Base-by-base conservation (phyloP, 2,797 vertebrate species). In the Mormyrus hasselquistii region DNA sequence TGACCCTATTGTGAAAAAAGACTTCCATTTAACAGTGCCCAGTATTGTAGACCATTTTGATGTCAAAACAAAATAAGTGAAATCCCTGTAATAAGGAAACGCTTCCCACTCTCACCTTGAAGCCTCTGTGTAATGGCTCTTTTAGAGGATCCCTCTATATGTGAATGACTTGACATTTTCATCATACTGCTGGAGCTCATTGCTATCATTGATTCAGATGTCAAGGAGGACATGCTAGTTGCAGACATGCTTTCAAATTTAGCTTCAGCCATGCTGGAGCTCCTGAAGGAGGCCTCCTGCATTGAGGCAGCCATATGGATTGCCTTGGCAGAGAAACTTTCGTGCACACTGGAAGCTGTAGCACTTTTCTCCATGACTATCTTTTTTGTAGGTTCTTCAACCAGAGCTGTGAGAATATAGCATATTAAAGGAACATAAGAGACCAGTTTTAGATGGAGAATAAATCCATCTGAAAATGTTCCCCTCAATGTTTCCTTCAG, bases 181-280 rank as follows among this genome's bases (percentile, higher is more conserved):
- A 96, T 95, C 94, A 96, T 93, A 95, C 96, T 97, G 96, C 96
- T 97, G 95, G 97, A 97, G 93, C 97, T 98, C 97, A 97, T 97
- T 94, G 96, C 96, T 94, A 97, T 93, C 95, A 96, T 93, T 90
- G 97, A 97, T 94, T 97, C 95, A 87, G 94, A 91, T 95, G 95
- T 96, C 96, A 97, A 94, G 94, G 96, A 97, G 89, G 97, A 97
- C 97, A 98, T 98, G 97, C 97, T 98, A 96, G 95, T 94, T 90
- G 97, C 96, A 94, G 98, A 98, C 98, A 97, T 98, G 97, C 97
- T 98, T 93, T 97, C 96, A 97, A 97, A 97, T 92, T 97, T 97
- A 95, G 94, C 96, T 93, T 97, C 95, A 90, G 95, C 95, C 95
- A 97, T 97, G 95, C 94, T 95, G 94, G 96, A 96, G 95, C 97